Evolutionary conservation across 2,113 vertebrate genomes (phyloP), one percentile per base, ranked within the genome.

Genomic region (Callipepla californica): DNA sequence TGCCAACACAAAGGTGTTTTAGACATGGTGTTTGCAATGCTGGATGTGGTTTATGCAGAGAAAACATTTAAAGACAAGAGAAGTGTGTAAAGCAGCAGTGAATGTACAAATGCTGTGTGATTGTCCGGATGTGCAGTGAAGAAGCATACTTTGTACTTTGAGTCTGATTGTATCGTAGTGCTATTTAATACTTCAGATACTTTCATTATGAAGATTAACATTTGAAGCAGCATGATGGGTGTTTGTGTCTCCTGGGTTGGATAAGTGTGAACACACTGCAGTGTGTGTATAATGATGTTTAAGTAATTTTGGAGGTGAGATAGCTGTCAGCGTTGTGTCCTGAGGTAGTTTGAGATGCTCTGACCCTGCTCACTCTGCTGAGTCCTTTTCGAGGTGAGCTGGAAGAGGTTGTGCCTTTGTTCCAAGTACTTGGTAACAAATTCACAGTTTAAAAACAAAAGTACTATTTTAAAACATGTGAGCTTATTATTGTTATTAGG

Each of bases 201-300:
- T 38, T 53, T 5, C 8, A 2, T 30, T 79, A 22, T 7, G n/a
- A 8, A 36, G 53, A 14, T 20, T 17, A 69, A 34, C 21, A 5
- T 7, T 7, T 63, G 62, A 36, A 87, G 32, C 14, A 45, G 7
- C 0, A 0, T 4, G 36, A 13, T 67, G 68, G 34, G 20, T 87
- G 93, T 85, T 38, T 1, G 1, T 48, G 19, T 38, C 59, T 65
- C 13, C 45, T 45, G 7, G 15, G 3, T 48, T 47, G 38, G 34
- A 23, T 28, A 10, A 12, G 0, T 25, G 38, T 55, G 13, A 48
- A 3, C 47, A 9, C 14, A 2, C 36, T 2, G 0, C 9, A 17
- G 23, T 5, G n/a, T 13, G 16, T 18, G 28, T 30, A 15, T 40
- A 12, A 28, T 92, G 47, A 36, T 74, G n/a, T 3, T 63, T 34